These are phyloP conservation scores for Chrysolina haemoptera DNA, from an alignment of 2,888 invertebrate species.

Conservation along the genomic window DNA sequence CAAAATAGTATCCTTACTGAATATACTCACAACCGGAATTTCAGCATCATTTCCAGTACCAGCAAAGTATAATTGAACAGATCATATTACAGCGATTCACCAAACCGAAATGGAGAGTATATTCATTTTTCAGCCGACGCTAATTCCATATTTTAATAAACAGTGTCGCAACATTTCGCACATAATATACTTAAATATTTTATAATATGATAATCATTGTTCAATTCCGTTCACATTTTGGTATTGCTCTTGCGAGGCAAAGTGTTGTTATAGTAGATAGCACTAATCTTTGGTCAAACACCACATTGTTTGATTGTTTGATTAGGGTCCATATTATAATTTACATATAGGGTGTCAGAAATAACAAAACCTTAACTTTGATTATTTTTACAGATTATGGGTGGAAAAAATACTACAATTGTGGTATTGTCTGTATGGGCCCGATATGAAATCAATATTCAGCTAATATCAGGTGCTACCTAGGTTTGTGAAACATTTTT, in stretches of 20 bases:
- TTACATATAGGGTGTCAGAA: not conserved
- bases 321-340: conserved; percentile 3
- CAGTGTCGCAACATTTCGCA: not conserved
- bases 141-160: conserved; percentile 2
- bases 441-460: too few species aligned
- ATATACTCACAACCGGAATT: not conserved
- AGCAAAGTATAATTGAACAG: not conserved
- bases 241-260: not conserved
- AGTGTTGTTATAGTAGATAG: not conserved
- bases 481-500: too few species aligned
- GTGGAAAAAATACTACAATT: too few species aligned
- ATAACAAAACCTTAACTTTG: not conserved
- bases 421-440: too few species aligned
- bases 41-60: not conserved
- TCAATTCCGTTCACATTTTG: not conserved
- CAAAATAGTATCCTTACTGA: too few species aligned
- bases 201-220: conserved; percentile 4
- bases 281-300: conserved; percentile 10
- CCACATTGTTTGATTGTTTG: conserved; percentile 4
- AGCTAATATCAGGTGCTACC: too few species aligned
- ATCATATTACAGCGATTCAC: not conserved
- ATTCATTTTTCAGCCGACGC: not conserved
- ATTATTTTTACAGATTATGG: too few species aligned
- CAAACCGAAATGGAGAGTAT: not conserved
- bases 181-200: not conserved